These are phyloP conservation scores for Ochotona princeps DNA, from an alignment of 2,113 vertebrate species.

Conservation along the genomic window DNA sequence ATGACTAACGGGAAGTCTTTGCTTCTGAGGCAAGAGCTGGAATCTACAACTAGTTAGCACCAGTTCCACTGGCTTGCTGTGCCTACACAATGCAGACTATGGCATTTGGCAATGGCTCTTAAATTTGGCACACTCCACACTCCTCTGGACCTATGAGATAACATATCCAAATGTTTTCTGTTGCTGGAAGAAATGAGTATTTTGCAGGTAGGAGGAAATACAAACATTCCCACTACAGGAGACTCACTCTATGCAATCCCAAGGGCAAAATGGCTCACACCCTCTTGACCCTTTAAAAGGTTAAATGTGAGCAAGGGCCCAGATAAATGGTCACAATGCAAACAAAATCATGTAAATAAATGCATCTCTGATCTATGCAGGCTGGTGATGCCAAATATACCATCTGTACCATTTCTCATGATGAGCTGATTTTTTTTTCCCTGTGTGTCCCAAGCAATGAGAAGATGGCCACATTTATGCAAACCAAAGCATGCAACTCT, in stretches of 20 bases:
- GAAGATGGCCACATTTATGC: slow-evolving; percentile 56
- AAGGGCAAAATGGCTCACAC: slow-evolving; percentile 52
- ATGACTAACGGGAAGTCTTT: slow-evolving; percentile 47
- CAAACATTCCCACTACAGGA: slow-evolving; percentile 47
- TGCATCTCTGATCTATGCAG: slow-evolving; percentile 73
- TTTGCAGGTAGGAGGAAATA: slow-evolving; percentile 74
- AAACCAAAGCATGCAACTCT: slow-evolving; percentile 41
- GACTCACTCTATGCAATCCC: slow-evolving; percentile 15
- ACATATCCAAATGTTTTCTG: slow-evolving; percentile 79
- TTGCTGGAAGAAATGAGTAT: slow-evolving; percentile 70
- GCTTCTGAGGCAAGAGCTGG: slow-evolving; percentile 45
- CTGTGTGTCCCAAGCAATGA: slow-evolving; percentile 54
- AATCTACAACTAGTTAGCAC: slow-evolving; percentile 52
- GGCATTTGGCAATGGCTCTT: slow-evolving; percentile 76
- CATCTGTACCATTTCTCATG: slow-evolving; percentile 79
- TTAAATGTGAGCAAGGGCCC: slow-evolving; percentile 64
- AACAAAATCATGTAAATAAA: slow-evolving; percentile 80
- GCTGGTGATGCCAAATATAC: slow-evolving; percentile 74
- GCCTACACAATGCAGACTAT: slow-evolving; percentile 60
- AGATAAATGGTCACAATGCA: slow-evolving; percentile 74
- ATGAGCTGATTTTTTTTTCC: slow-evolving; percentile 48
- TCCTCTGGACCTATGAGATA: slow-evolving; percentile 81
- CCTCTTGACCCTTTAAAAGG: slow-evolving; percentile 64
- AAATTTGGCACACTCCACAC: slow-evolving; percentile 69
- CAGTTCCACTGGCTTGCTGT: slow-evolving; percentile 33